Evolutionary conservation across 1,140 invertebrate genomes (phyloP).

Genomic region (Bombus balteatus): DNA sequence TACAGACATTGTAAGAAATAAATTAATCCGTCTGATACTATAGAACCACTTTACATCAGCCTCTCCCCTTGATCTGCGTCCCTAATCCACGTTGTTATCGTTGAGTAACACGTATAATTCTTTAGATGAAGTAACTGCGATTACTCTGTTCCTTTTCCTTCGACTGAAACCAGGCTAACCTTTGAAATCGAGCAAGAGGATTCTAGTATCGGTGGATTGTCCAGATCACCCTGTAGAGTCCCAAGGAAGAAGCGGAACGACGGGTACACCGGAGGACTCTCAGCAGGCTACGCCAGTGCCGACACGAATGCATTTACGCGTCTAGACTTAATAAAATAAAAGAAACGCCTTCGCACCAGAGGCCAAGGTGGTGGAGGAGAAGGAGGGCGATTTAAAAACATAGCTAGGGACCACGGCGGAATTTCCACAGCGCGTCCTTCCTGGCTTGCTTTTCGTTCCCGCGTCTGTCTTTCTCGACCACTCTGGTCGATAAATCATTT

Average conservation of each 20-base stretch:
- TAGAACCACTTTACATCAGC: background rate
- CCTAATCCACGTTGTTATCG: background rate
- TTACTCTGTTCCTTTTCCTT: no score
- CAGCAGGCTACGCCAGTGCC: conserved; percentile 77
- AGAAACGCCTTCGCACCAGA: conserved; percentile 75
- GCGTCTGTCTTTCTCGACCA: conserved; percentile 19
- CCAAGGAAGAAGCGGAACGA: conserved; percentile 48
- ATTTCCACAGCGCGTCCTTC: conserved; percentile 73
- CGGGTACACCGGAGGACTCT: conserved; percentile 58
- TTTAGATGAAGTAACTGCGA: background rate
- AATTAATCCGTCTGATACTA: background rate
- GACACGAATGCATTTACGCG: conserved; percentile 81
- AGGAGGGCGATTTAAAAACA: conserved; percentile 76
- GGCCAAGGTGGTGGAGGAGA: conserved; percentile 55
- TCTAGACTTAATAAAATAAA: conserved; percentile 83
- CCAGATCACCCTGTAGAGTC: conserved; percentile 17
- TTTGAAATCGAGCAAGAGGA: conserved; percentile 15
- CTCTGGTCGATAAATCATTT: background rate
- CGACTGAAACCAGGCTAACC: no score
- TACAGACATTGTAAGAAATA: background rate
- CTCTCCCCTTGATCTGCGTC: background rate
- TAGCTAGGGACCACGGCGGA: conserved; percentile 73
- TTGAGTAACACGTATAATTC: background rate
- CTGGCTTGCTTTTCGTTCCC: conserved; percentile 50
- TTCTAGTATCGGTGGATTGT: background rate